These are phyloP conservation scores for Gallirallus australis DNA, from an alignment of 2,797 vertebrate genomes.

Conservation along the genomic window DNA sequence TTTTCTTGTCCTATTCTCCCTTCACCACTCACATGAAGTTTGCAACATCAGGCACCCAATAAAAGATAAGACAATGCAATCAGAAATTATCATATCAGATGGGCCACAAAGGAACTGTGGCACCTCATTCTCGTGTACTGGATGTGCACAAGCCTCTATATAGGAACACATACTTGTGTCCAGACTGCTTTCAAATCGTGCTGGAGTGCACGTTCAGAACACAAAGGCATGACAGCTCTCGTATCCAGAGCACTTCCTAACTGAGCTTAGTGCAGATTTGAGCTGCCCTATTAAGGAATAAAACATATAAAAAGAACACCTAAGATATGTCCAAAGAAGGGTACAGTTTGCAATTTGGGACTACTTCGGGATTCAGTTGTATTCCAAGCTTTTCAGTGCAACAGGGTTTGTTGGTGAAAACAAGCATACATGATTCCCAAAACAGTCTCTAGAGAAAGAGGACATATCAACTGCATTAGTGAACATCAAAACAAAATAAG, in stretches of 20 bases:
- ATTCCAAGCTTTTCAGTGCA: not conserved
- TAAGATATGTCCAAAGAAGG: not conserved
- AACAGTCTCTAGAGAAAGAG: not conserved
- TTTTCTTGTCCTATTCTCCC: not conserved
- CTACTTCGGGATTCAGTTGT: not conserved
- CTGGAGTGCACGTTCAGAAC: not conserved
- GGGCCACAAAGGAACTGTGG: not conserved
- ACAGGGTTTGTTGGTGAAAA: not conserved
- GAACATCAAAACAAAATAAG: not conserved
- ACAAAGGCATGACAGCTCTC: not conserved
- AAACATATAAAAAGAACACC: not conserved
- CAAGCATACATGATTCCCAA: not conserved
- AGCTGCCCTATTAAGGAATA: not conserved
- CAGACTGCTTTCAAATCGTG: not conserved
- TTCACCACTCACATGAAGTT: not conserved
- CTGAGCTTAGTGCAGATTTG: not conserved
- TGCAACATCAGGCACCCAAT: not conserved
- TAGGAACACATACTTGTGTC: accelerated
- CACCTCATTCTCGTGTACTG: not conserved
- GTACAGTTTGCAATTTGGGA: not conserved
- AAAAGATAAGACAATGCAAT: accelerated
- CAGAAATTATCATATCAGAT: not conserved
- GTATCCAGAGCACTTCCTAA: not conserved
- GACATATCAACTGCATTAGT: not conserved
- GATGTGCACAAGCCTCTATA: not conserved